Base-by-base conservation (phyloP, 2,888 invertebrate species). In the Meliscaeva auricollis region DNA sequence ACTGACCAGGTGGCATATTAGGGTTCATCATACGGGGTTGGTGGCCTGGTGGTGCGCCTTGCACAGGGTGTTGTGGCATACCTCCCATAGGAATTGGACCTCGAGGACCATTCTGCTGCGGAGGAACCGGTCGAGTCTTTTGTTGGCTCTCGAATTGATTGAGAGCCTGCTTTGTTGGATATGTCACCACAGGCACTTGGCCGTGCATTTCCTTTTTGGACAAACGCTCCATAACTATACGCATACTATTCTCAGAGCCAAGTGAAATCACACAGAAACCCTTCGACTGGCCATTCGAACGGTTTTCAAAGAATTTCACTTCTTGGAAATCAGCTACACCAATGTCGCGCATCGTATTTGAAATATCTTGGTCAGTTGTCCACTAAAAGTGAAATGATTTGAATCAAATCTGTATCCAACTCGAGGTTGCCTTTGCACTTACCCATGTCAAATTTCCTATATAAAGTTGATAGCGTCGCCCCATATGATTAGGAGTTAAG, bases 401-500 rank as follows among this genome's bases (percentile, higher is more conserved):
- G 2, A n/a, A 3, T 11, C 3, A 54, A 5, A 11, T 17, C 8
- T 8, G 6, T 44, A 3, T 26, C 22, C 1, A 20, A n/a, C 2
- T n/a, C 8, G 11, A 38, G 3, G 30, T 60, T 26, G 11, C 1
- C 4, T 6, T 64, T 93, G 13, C 92, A 93, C 95, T 93, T 94
- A 98, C 98, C 99, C 99, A 99, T 89, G 99, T 98, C 88, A 99
- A 95, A 93, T 99, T 99, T 90, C 99, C 99, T 90, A 99, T 96
- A 93, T 99, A 99, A 56, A 98, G 94, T 92, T 98, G 98, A 92
- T 96, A 96, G 90, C 97, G 95, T 90, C 97, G 94, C 56, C 95
- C 95, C 88, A 95, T 93, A 88, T 94, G 94, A 91, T 95, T 95
- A 87, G 96, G 95, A 87, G 94, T 93, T 87, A 94, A 93, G 90